Percentiles rank a stretch among this genome's conserved stretches.
Conservation (phyloP, 1,140 invertebrate genomes). For the Nebria ingens region DNA sequence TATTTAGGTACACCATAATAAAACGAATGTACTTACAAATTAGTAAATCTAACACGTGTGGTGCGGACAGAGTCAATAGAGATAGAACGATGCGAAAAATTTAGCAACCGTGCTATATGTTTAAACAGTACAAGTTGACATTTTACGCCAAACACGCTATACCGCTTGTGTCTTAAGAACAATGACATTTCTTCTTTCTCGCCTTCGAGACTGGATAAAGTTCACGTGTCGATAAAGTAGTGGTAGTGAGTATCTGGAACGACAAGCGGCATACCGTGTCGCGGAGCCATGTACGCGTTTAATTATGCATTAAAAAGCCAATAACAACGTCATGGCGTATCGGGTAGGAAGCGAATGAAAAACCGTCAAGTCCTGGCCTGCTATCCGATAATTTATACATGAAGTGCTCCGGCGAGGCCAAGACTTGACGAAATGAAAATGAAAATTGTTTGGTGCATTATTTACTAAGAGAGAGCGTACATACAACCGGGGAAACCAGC, state of each 20-base stretch:
- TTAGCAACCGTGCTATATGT: too few species aligned
- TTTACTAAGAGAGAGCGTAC: neutral
- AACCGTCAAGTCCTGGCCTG: neutral
- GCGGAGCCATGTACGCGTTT: neutral
- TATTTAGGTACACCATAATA: too few species aligned
- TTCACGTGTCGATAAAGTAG: neutral
- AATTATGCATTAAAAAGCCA: neutral
- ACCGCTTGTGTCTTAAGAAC: neutral
- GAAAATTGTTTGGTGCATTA: neutral
- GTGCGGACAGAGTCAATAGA: too few species aligned
- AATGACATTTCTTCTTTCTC: neutral
- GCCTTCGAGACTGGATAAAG: neutral
- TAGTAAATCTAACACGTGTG: too few species aligned
- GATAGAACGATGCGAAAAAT: too few species aligned
- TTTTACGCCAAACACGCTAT: too few species aligned
- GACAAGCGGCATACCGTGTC: neutral
- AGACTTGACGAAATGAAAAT: neutral
- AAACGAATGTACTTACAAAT: too few species aligned
- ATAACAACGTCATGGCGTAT: neutral
- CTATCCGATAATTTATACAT: neutral
- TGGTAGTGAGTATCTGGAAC: neutral
- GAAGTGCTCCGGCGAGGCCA: neutral
- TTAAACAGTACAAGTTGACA: too few species aligned
- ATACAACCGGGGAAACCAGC: too few species aligned
- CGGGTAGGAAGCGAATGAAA: neutral